Conservation (phyloP, 1,140 invertebrate genomes). For the Rhizoglyphus robini region DNA sequence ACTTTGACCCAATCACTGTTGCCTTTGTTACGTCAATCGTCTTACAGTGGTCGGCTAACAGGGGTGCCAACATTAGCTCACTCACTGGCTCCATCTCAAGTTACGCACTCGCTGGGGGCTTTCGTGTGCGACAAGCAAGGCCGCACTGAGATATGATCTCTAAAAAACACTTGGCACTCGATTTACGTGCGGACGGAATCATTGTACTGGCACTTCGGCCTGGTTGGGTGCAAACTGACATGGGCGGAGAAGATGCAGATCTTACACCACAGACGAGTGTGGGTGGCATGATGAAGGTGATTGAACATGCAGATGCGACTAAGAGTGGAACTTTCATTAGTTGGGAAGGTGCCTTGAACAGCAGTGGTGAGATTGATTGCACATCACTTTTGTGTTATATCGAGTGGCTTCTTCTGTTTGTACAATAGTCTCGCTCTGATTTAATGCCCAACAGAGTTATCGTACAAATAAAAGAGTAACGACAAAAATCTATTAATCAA, state of each 20-base stretch:
- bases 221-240: conserved; percentile 76
- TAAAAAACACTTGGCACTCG: conserved; percentile 63
- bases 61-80: conserved; percentile 65
- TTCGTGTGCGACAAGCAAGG: conserved; percentile 67
- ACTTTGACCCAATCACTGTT: conserved; percentile 60
- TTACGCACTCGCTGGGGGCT: conserved; percentile 58
- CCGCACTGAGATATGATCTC: conserved; percentile 61
- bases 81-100: conserved; percentile 58
- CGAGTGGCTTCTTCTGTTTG: no score
- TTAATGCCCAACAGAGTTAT: no score
- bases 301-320: conserved; percentile 44
- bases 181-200: conserved; percentile 60
- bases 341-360: conserved; percentile 52
- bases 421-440: no score
- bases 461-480: no score
- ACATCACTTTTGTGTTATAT: no score
- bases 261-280: conserved; percentile 52
- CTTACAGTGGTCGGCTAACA: conserved; percentile 45
- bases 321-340: conserved; percentile 60
- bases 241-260: conserved; percentile 65
- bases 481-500: no score
- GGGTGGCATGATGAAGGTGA: conserved; percentile 46
- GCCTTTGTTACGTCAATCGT: conserved; percentile 58
- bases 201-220: conserved; percentile 62
- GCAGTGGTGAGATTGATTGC: no score